Evolutionary conservation across 2,113 vertebrate species (phyloP), one percentile per base, ranked within the genome.

Genomic region (Gila orcuttii): DNA sequence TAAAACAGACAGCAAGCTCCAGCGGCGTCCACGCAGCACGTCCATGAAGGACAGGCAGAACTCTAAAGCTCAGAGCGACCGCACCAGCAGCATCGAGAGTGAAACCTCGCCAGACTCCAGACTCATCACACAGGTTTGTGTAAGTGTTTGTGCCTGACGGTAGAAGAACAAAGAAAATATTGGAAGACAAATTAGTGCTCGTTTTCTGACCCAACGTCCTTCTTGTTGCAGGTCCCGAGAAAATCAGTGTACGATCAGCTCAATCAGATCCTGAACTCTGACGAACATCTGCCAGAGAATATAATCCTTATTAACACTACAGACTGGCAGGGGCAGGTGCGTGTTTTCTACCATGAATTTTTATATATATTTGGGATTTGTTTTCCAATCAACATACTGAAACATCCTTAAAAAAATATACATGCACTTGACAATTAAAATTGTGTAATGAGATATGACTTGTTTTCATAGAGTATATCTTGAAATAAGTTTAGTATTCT

Each of bases 271-370:
- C 89, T 93, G 39, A 92, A 90, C 77, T 93, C 91, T 7, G 92
- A 93, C 6, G 92, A 93, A 73, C 89, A 90, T 55, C 89, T 93
- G 69, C 92, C 92, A 0, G 92, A 92, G 84, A 92, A 88, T 83
- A 91, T 93, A 64, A 90, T 93, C 83, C 90, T 93, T 31, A 89
- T 93, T 77, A 93, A 91, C 89, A 93, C 90, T 64, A 90, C 74
- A 17, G 92, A 93, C 87, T 92, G 91, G 93, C 91, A 92, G 81
- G 92, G 92, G 68, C 92, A 93, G 91, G 92, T 92, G 50, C 68
- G 83, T 87, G 33, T 52, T 8, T 42, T 25, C 42, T 28, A 39
- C 33, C 21, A 36, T 71, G 55, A 19, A 19, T 75, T 84, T 84
- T 57, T 39, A 6, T 42, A 1, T 59, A 12, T n/a, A 36, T 62